Conservation (phyloP, 1,140 invertebrate genomes). For the Tetramorium parvispinum region DNA sequence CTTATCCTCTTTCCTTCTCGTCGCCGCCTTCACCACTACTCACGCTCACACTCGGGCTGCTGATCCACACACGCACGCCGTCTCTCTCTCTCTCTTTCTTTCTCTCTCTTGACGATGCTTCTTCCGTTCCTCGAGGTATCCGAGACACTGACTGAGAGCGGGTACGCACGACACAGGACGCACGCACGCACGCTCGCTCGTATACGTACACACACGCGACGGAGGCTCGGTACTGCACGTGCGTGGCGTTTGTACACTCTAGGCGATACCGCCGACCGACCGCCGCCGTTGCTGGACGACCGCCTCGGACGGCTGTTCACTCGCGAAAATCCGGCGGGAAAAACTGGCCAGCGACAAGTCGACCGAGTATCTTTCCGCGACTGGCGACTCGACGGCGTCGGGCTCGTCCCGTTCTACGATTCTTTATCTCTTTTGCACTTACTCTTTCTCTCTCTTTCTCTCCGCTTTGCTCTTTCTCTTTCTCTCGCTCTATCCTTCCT, state of each 20-base stretch:
- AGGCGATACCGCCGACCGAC: constrained; percentile 68
- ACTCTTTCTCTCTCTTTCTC: background rate
- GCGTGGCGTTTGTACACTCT: constrained; percentile 13
- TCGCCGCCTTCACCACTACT: background rate
- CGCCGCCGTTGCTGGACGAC: constrained; percentile 25
- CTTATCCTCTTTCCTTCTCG: background rate
- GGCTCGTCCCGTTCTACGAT: background rate
- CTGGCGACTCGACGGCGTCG: background rate
- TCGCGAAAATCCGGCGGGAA: constrained; percentile 32
- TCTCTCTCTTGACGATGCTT: background rate
- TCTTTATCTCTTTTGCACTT: background rate
- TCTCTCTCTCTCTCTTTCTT: no score
- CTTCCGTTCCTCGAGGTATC: background rate
- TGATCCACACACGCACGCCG: background rate
- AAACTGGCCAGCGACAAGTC: background rate
- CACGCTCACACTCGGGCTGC: constrained; percentile 12
- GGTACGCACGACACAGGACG: background rate
- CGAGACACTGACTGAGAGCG: background rate
- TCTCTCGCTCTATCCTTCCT: background rate
- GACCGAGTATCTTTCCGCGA: constrained; percentile 5
- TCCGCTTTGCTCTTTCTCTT: no score
- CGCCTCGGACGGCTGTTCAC: background rate
- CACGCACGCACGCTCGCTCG: background rate
- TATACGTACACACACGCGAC: constrained; percentile 46
- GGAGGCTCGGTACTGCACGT: no score